phyloP scores from a whole-genome alignment of 2,888 invertebrate genomes.

The Troglohyphantes excavatus region DNA sequence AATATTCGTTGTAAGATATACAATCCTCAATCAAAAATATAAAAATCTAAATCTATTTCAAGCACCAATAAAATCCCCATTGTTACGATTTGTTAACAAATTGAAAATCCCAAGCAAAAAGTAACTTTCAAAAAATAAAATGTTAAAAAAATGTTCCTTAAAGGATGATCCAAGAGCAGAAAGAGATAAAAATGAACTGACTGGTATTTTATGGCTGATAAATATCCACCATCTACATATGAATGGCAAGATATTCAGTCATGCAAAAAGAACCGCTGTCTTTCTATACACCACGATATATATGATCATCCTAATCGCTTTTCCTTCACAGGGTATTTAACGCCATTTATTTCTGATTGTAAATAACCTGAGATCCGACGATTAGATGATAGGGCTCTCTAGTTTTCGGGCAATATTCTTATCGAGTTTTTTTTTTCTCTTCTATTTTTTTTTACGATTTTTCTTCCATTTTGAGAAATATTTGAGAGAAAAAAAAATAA shows the following conservation, averaged over 20 bases:
- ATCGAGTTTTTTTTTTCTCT: too few species aligned
- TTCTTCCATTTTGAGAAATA: background rate
- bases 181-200: background rate
- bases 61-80: too few species aligned
- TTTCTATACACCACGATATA: constrained; percentile 16
- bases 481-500: background rate
- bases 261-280: constrained; percentile 11
- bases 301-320: constrained; percentile 43
- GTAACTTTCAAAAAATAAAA: background rate
- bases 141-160: background rate
- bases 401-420: constrained; percentile 17
- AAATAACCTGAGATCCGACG: constrained; percentile 56
- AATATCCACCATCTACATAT: constrained; percentile 14
- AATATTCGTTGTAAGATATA: too few species aligned
- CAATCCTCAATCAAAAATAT: too few species aligned
- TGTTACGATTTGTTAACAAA: background rate
- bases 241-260: constrained; percentile 19
- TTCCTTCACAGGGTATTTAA: constrained; percentile 34
- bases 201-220: constrained; percentile 2
- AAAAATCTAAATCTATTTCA: too few species aligned
- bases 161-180: background rate
- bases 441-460: background rate
- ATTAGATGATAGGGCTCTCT: constrained; percentile 28
- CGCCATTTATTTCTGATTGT: constrained; percentile 49
- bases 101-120: background rate